phyloP scores from a whole-genome alignment of 2,797 vertebrate species.

The Cyclopterus lumpus region DNA sequence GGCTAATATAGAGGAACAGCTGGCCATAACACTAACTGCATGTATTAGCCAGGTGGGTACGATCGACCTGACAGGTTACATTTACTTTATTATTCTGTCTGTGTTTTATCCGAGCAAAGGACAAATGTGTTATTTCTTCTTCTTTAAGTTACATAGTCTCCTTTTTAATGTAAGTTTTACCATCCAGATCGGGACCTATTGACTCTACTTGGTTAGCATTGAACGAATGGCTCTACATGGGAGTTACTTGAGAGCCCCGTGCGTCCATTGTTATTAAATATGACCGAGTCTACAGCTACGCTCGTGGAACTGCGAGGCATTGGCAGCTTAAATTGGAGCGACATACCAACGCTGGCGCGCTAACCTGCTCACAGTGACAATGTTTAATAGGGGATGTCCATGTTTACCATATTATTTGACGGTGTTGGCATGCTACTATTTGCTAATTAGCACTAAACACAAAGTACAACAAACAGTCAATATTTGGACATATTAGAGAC shows the following conservation, averaged over 20 bases:
- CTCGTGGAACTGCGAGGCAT: not conserved
- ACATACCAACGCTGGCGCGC: too few species aligned
- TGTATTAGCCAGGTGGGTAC: conserved; percentile 28
- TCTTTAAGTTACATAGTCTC: not conserved
- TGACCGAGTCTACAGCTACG: not conserved
- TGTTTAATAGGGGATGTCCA: not conserved
- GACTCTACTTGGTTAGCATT: too few species aligned
- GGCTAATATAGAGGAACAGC: conserved; percentile 35
- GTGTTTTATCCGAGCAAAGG: not conserved
- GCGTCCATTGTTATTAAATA: too few species aligned
- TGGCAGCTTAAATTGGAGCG: not conserved
- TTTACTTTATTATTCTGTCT: not conserved
- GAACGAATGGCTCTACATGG: too few species aligned
- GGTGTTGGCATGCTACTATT: too few species aligned
- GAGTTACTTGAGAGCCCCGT: not conserved
- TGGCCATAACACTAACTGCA: conserved; percentile 41
- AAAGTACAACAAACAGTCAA: not conserved
- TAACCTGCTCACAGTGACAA: not conserved
- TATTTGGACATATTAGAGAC: not conserved
- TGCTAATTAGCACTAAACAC: not conserved
- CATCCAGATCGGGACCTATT: not conserved
- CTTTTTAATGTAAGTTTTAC: not conserved
- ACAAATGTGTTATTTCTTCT: not conserved
- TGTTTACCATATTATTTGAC: not conserved
- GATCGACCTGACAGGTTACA: not conserved